Percentiles rank a stretch among this genome's conserved stretches.
These are phyloP conservation scores for Eleginops maclovinus DNA, from an alignment of 2,113 vertebrate species.

Conservation along the genomic window DNA sequence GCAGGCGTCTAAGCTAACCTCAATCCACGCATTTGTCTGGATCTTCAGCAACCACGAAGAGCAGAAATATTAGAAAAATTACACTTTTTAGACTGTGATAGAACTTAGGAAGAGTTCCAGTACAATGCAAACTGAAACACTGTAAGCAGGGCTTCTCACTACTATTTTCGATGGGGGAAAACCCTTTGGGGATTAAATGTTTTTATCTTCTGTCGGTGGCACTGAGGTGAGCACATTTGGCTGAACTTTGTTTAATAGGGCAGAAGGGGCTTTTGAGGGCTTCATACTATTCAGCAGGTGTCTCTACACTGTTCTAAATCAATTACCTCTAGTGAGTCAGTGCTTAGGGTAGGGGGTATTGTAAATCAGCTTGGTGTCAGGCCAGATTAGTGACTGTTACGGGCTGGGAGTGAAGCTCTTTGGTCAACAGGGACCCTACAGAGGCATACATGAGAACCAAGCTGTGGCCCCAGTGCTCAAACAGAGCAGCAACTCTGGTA, in stretches of 20 bases:
- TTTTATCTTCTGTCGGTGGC: conserved; percentile 24
- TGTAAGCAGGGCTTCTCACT: not conserved
- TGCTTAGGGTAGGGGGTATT: conserved; percentile 74
- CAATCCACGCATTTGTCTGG: conserved; percentile 31
- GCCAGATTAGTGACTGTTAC: conserved; percentile 81
- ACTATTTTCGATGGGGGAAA: not conserved
- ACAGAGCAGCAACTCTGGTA: conserved; percentile 40
- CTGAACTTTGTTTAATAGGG: conserved; percentile 21
- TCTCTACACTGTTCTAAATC: conserved; percentile 77
- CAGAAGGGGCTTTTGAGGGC: conserved; percentile 32
- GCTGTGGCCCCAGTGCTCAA: conserved; percentile 38
- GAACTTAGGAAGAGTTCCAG: not conserved
- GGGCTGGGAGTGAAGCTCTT: conserved; percentile 56
- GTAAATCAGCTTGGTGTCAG: conserved; percentile 83
- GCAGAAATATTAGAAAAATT: conserved; percentile 12
- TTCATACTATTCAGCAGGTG: conserved; percentile 74
- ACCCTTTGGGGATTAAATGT: conserved; percentile 1
- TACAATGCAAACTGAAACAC: not conserved
- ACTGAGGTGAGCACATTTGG: conserved; percentile 20
- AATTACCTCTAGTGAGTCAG: conserved; percentile 77
- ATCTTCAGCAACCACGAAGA: conserved; percentile 16
- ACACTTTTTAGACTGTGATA: not conserved
- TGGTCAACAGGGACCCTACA: conserved; percentile 61
- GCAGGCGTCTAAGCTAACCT: conserved; percentile 54
- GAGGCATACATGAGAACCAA: conserved; percentile 57